Conservation (phyloP, 2,797 vertebrate genomes). For the Miichthys miiuy region DNA sequence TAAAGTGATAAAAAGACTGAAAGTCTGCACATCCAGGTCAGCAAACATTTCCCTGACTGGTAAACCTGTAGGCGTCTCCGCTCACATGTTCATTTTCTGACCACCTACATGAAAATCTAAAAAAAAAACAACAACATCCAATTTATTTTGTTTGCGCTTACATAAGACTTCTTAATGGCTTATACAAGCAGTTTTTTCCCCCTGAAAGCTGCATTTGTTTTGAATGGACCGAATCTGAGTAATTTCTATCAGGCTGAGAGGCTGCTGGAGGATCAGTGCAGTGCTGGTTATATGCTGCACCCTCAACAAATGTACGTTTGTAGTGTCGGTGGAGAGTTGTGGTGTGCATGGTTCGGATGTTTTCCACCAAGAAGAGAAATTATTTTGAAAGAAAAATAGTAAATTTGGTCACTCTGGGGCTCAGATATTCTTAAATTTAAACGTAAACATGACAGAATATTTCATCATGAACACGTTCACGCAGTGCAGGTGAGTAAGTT, state of each 20-base stretch:
- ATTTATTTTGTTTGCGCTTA: constrained; percentile 58
- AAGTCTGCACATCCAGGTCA: constrained; percentile 23
- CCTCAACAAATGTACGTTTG: neutral
- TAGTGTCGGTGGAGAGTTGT: neutral
- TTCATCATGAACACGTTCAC: no score
- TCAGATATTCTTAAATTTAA: neutral
- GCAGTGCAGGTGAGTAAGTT: neutral
- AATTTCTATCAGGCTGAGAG: constrained; percentile 19
- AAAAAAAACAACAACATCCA: constrained; percentile 13
- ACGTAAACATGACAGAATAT: no score
- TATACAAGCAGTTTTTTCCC: constrained; percentile 39
- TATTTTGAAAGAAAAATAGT: neutral
- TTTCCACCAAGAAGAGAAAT: neutral
- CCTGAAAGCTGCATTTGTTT: constrained; percentile 49
- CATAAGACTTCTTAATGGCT: constrained; percentile 55
- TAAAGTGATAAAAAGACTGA: neutral
- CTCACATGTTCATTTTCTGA: constrained; percentile 45
- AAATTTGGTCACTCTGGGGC: neutral
- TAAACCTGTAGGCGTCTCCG: constrained; percentile 11
- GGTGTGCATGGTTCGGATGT: neutral
- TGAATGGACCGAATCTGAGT: constrained; percentile 23
- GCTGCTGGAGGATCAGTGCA: neutral
- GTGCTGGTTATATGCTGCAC: neutral
- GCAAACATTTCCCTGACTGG: constrained; percentile 35
- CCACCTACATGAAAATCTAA: constrained; percentile 45